Base-by-base conservation (phyloP, 2,797 vertebrate genomes). In the Aeoliscus strigatus region DNA sequence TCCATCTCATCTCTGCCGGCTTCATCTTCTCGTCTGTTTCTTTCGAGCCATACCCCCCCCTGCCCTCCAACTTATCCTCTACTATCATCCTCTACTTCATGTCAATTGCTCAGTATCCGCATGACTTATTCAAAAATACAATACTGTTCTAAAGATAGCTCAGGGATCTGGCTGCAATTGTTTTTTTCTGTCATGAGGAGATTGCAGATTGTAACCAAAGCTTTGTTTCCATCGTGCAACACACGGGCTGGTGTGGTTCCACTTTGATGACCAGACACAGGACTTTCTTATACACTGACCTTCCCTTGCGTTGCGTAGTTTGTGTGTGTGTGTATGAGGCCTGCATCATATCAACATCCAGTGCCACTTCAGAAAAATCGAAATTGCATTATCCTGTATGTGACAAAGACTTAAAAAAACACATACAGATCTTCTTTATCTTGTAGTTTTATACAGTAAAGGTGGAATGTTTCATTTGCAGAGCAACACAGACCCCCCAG, bases 61-160 rank as follows among this genome's bases (percentile, higher is more conserved):
- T 8, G 4, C 21, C 27, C 27, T 10, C 6, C 7, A 4, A 23
- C 21, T 23, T 28, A 50, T 34, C 35, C 38, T 54, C n/a, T 39
- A 33, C 12, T 8, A 15, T 50, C 40, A 33, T 35, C 49, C 29
- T 53, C 60, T n/a, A 13, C 30, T 38, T 51, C 49, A 50, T 37
- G 65, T 55, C 67, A 64, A 54, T 63, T 52, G 21, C 40, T 44
- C 27, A 14, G 66, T 53, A 54, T 58, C 64, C 50, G 49, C 37
- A 18, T 43, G 45, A 57, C 51, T 37, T 40, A 61, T 51, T 60
- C 63, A 44, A 32, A 42, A 63, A 66, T 36, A 25, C 16, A 32
- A 25, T 39, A 9, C 62, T 53, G 33, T 43, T 66, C 47, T 34
- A 55, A 54, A 63, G 45, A 70, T 61, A 60, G 62, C 54, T 34